Evolutionary conservation across 2,113 vertebrate species (phyloP), one percentile per base, ranked within the genome.

Genomic region (Tychaedon coryphoeus): DNA sequence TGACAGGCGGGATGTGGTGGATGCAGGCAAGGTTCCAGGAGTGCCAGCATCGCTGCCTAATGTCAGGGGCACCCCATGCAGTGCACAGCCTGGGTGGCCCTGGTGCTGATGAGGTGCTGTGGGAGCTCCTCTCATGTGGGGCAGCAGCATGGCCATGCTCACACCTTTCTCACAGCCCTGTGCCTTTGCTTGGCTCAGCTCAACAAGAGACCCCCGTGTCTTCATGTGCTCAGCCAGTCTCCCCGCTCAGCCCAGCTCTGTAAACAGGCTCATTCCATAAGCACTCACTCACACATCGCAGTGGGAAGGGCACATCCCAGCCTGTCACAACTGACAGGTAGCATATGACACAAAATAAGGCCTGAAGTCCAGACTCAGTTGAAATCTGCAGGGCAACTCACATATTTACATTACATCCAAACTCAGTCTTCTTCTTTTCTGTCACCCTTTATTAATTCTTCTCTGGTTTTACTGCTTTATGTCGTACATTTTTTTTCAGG

Each of bases 161-260:
- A 19, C 50, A 31, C 36, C 2, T 24, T 29, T 65, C 48, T 69
- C 26, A 6, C 2, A 43, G 53, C 40, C 1, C 0, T 13, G 18
- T 0, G 0, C 9, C 51, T 72, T 61, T 1, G 3, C n/a, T 14
- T 0, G 3, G 31, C 28, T 73, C 34, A 4, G 31, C 13, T 36
- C 16, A n/a, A 36, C 84, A 72, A 15, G 76, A 84, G 36, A 71
- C 3, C 7, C 17, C 14, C 16, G 9, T 8, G 38, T 7, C 76
- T 56, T 66, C 43, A 6, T 20, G 58, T 2, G 2, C 60, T 80
- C 51, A 9, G 20, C 9, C 25, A 19, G 48, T 8, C 43, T 56
- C 36, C 23, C n/a, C 19, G 4, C 43, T 43, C 57, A 18, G 57
- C 70, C 69, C 60, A 64, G 47, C 24, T 84, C 64, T 73, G 54